Percentiles rank a stretch among this genome's conserved stretches.
phyloP scores from a whole-genome alignment of 1,140 invertebrate genomes.

The Paraescarpia echinospica region DNA sequence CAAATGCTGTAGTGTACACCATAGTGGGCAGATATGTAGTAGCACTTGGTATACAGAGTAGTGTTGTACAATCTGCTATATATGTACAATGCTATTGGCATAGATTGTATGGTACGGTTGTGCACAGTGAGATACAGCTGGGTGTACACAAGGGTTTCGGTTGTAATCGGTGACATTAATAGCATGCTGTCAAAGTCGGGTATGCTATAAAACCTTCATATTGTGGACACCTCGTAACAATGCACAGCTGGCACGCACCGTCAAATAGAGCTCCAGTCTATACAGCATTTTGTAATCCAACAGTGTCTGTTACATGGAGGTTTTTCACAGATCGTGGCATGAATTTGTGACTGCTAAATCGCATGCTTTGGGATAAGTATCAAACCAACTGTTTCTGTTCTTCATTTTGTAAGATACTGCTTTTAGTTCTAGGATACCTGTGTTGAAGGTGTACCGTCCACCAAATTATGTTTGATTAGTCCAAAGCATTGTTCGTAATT shows the following conservation, averaged over 20 bases:
- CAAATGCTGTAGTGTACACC: neutral
- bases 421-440: too few species aligned
- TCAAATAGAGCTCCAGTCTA: too few species aligned
- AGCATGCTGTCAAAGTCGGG: neutral
- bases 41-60: neutral
- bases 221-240: neutral
- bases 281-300: neutral
- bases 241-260: neutral
- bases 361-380: neutral
- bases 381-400: too few species aligned
- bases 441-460: too few species aligned
- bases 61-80: neutral
- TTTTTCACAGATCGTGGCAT: neutral
- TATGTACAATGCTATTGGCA: constrained; percentile 17
- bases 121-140: neutral
- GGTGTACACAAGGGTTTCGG: neutral
- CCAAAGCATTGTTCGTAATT: too few species aligned
- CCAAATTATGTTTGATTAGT: too few species aligned
- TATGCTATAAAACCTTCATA: neutral
- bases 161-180: neutral
- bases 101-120: neutral
- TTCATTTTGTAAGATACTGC: too few species aligned
- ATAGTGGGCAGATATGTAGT: neutral
- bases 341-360: neutral
- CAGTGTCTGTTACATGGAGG: neutral